Evolutionary conservation across 37 sponge, comb jelly and placozoan species (phyloP), one percentile per base, ranked within the genome.

Genomic region (Oscarella lobularis): DNA sequence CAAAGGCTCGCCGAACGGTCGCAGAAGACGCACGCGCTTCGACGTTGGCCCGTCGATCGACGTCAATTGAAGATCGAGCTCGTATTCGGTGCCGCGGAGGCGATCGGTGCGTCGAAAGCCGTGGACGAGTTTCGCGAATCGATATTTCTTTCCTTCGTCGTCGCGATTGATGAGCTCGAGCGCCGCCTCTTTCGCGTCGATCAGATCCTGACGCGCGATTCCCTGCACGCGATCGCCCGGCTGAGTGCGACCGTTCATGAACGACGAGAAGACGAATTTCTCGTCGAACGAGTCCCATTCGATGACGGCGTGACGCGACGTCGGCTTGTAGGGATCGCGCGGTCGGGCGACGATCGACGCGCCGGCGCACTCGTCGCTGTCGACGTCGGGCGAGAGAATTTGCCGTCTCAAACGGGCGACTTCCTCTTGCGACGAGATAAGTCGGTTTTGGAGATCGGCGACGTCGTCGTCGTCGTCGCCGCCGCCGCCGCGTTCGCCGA

Each of bases 221-320:
- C 60, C 60, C 14, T 48, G 60, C 60, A 9, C 20, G 9, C 60
- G 9, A 9, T 48, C 60, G 20, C 14, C 60, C 20, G 60, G 60
- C 60, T 48, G 60, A 27, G 14, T 20, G 14, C 20, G 60, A 27
- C 14, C 20, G 60, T 48, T 48, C 60, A 48, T 48, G 60, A 48
- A 48, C 20, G 60, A 48, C 20, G 60, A 48, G 60, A 48, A 48
- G 60, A 20, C 9, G 20, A 27, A 48, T 48, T 48, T 20, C 14
- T 48, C 60, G 20, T 48, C 60, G 20, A 48, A 48, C 60, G 60
- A 48, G 60, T 48, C 60, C 60, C 60, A 48, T 48, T 48, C 60
- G 20, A 48, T 48, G 9, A 48, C 60, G 9, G 60, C 20, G 20
- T 48, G 60, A 27, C 60, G 9, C 20, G 60, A 27, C 20, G 60